Evolutionary conservation across 2,113 vertebrate species (phyloP).

Genomic region (Crotalus viridis): DNA sequence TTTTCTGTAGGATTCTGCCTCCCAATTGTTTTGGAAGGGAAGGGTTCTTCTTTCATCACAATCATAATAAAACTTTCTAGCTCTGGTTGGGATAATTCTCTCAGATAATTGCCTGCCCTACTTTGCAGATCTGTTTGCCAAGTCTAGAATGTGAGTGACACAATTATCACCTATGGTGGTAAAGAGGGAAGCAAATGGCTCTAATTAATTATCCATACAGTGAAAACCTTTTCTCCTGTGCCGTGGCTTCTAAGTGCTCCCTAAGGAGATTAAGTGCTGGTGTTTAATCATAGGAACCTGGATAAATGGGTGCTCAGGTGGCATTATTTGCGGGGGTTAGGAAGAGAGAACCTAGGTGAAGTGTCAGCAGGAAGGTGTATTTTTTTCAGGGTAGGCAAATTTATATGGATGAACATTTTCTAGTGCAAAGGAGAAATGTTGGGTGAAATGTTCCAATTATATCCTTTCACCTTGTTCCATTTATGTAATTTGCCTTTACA

Average conservation of each 20-base stretch:
- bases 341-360: neutral
- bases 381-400: neutral
- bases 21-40: neutral
- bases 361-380: neutral
- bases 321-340: accelerated
- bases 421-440: neutral
- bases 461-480: neutral
- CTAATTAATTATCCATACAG: neutral
- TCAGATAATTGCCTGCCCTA: neutral
- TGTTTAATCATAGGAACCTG: conserved; percentile 19
- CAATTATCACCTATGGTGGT: neutral
- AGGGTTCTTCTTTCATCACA: neutral
- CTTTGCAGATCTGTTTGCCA: neutral
- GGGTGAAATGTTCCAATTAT: neutral
- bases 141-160: neutral
- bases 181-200: neutral
- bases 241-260: conserved; percentile 3
- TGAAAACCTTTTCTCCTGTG: accelerated
- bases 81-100: neutral
- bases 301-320: neutral
- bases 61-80: neutral
- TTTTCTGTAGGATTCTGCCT: neutral
- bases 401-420: neutral
- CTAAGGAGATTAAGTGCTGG: neutral
- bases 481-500: neutral